Base-by-base conservation (phyloP, 2,888 invertebrate genomes). In the Chironomus riparius region DNA sequence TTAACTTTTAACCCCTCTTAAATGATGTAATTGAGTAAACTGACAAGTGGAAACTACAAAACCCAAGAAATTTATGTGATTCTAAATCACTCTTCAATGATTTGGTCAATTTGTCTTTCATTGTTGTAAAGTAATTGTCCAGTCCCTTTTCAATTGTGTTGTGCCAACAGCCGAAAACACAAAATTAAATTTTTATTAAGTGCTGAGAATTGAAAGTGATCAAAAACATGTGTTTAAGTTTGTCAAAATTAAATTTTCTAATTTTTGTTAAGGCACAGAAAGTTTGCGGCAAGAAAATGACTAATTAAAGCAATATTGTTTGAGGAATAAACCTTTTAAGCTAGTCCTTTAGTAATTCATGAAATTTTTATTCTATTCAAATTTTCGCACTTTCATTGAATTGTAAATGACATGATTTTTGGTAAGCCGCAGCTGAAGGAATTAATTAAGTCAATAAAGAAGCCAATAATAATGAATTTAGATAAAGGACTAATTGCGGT, bases 101-200 rank as follows among this genome's bases (percentile, higher is more conserved):
- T 65, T 65, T 24, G 65, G 65, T 65, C 65, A 65, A 65, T 65
- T 65, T 65, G 65, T 65, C 56, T 15, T 24, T 24, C 65, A 65
- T 56, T 62, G 62, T 72, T 28, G 62, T 47, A 2, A 61, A 28
- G 50, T 72, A 72, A 74, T 74, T 74, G 74, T 74, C 65, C 74
- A 48, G 13, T 21, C 24, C 13, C 61, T 28, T 56, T n/a, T 56
- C 12, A 22, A 74, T 38, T 38, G 38, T 38, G 38, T 38, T 38
- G 7, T 38, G 38, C 28, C 28, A 28, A 28, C 28, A 28, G 28
- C 5, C 28, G 28, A 3, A 48, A n/a, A n/a, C n/a, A 38, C 38
- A 38, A 38, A 38, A 38, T 38, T 7, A 38, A 38, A 38, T 38
- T 38, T 38, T 38, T 38, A 38, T 38, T 38, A 38, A 38, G 38